phyloP scores from a whole-genome alignment of 1,140 invertebrate genomes.

The Mercenaria mercenaria region DNA sequence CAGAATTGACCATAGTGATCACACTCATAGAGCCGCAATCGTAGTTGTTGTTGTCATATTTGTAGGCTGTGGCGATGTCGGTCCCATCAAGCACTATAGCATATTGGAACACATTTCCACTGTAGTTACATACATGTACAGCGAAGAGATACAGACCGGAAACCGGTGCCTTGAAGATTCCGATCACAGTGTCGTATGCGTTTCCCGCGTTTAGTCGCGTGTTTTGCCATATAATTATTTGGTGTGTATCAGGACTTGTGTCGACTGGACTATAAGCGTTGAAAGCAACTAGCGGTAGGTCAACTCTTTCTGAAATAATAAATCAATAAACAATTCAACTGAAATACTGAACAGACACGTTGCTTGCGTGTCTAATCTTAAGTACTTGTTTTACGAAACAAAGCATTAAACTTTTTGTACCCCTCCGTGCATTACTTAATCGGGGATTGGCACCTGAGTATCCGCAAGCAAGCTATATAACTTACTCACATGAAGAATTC shows the following conservation, averaged over 20 bases:
- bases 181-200: not conserved
- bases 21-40: conserved; percentile 3
- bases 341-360: not conserved
- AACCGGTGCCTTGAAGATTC: conserved; percentile 11
- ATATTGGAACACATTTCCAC: not conserved
- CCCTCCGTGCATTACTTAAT: too few relatives aligned
- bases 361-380: not conserved
- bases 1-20: not conserved
- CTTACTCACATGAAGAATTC: too few relatives aligned
- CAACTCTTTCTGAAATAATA: not conserved
- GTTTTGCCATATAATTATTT: conserved; percentile 14
- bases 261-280: not conserved
- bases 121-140: conserved; percentile 9
- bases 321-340: not conserved
- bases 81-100: not conserved
- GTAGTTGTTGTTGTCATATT: not conserved
- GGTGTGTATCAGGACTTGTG: not conserved
- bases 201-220: not conserved
- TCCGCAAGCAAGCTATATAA: too few relatives aligned
- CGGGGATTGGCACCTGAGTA: too few relatives aligned
- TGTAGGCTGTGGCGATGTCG: not conserved
- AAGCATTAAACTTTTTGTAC: too few relatives aligned
- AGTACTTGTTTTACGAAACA: not conserved
- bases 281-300: not conserved
- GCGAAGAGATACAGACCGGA: conserved; percentile 2